Evolutionary conservation across 1,140 invertebrate species (phyloP).

Genomic region (Augochlora pura): DNA sequence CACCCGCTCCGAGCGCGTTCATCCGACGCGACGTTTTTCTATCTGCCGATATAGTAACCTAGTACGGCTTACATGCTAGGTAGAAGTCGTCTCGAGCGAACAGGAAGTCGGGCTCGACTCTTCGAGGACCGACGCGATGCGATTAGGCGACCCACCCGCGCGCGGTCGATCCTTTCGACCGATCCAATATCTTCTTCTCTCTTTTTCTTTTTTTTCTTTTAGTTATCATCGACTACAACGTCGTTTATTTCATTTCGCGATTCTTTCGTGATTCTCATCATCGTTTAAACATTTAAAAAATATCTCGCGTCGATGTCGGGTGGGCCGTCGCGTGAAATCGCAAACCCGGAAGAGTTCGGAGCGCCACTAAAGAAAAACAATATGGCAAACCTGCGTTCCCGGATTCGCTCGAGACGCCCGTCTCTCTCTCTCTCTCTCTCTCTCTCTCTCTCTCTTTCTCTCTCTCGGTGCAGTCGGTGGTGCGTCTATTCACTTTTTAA

Average conservation of each 20-base stretch:
- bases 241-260: too few species aligned
- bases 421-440: too few species aligned
- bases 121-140: not conserved
- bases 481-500: not conserved
- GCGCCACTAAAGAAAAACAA: not conserved
- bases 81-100: constrained; percentile 58
- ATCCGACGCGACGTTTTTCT: constrained; percentile 19
- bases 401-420: constrained; percentile 50
- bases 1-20: constrained; percentile 43
- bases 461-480: constrained; percentile 46
- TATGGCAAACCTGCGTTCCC: constrained; percentile 20
- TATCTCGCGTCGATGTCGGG: too few species aligned
- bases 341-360: constrained; percentile 1
- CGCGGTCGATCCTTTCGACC: too few species aligned
- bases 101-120: not conserved
- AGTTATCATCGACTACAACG: too few species aligned
- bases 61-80: constrained; percentile 54
- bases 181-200: too few species aligned
- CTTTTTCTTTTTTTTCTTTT: too few species aligned
- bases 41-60: constrained; percentile 50
- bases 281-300: too few species aligned
- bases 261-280: too few species aligned
- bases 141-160: too few species aligned
- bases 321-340: not conserved
- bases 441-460: too few species aligned